Evolutionary conservation across 2,888 invertebrate species (phyloP), one percentile per base, ranked within the genome.

Genomic region (Xestobium rufovillosum): DNA sequence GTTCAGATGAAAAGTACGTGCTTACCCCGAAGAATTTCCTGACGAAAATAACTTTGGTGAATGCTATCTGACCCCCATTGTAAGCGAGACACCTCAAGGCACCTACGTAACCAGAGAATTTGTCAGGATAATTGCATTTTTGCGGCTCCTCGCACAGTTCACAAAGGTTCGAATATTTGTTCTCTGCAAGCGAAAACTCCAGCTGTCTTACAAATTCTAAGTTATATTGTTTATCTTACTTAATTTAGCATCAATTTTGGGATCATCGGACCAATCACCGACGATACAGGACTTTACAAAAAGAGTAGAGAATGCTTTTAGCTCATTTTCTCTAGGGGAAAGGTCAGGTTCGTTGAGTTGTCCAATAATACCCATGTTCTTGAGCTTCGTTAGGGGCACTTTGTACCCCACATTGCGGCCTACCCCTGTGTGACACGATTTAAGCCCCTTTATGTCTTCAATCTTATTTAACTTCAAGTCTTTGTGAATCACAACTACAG

Each of bases 341-440:
- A 79, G 70, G 42, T 70, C 76, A 41, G 77, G 74, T 54, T 83
- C 80, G 50, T 80, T 80, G 55, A 80, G 69, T 42, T 75, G 73
- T 3, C 75, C 73, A 56, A 87, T 75, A 10, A 80, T 65, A 13
- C 77, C 68, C 53, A 77, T 71, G 43, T 83, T 79, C 66, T 85
- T 80, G 51, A 92, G 66, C 68, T 82, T 83, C 0, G 83, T 82
- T 8, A 83, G 66, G 1, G 83, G 83, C 36, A 83, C 80, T 72
- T 88, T 84, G 69, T 89, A 92, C 14, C 91, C 91, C 4, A 89
- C 89, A 55, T 89, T 89, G 44, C 87, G 76, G 36, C 88, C 87
- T 41, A 88, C 79, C 8, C 87, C 87, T 2, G 90, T 87, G 59
- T 90, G 89, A 53, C 91, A 92, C 1, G 89, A 87, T 52, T 80